Percentiles rank a stretch among this genome's conserved stretches.
phyloP scores from a whole-genome alignment of 2,797 vertebrate genomes.

The Lepilemur septentrionalis region DNA sequence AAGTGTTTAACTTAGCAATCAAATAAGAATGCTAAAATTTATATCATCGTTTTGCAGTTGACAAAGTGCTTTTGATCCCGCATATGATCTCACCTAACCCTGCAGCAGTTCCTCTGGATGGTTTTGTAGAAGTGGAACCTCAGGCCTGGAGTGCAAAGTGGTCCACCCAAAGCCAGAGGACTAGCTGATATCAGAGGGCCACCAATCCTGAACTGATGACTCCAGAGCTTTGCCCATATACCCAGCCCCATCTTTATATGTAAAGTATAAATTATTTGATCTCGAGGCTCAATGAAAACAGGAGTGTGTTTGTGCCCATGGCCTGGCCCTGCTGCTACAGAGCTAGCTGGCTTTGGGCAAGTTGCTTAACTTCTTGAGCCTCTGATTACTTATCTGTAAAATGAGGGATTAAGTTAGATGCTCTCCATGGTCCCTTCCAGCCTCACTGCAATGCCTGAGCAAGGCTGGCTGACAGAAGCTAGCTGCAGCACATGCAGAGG shows the following conservation, averaged over 20 bases:
- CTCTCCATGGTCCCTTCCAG: not conserved
- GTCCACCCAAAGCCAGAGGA: not conserved
- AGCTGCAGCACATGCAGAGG: rapidly evolving
- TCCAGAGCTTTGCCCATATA: not conserved
- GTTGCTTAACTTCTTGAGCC: not conserved
- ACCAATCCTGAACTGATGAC: not conserved
- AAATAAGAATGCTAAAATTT: not conserved
- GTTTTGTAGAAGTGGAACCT: not conserved
- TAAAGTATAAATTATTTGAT: not conserved
- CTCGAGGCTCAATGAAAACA: not conserved
- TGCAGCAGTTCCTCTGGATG: not conserved
- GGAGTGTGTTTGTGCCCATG: not conserved
- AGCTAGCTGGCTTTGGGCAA: not conserved
- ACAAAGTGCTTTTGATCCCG: not conserved
- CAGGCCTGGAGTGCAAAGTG: not conserved
- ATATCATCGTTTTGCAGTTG: not conserved
- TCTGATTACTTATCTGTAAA: not conserved
- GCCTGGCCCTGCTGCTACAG: not conserved
- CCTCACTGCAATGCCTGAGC: not conserved
- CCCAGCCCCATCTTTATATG: not conserved
- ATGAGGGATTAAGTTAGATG: not conserved
- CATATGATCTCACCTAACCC: not conserved
- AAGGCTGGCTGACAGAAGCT: not conserved
- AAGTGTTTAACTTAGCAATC: not conserved
- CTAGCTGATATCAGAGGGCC: not conserved